These are phyloP conservation scores for Tachysurus vachellii DNA, from an alignment of 2,113 vertebrate species.

Conservation along the genomic window DNA sequence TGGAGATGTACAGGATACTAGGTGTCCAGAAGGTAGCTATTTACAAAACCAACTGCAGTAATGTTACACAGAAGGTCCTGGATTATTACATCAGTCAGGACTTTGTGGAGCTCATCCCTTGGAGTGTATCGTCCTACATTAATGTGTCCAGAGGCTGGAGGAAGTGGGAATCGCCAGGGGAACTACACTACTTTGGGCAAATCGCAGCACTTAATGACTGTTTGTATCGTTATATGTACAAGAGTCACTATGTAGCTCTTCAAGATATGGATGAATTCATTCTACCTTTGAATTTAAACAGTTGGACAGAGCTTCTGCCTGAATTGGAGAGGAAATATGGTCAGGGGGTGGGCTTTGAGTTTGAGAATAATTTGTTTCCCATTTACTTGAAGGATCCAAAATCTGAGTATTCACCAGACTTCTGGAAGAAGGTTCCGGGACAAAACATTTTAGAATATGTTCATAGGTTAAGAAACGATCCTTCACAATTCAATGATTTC, in stretches of 20 bases:
- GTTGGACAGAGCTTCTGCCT: slow-evolving; percentile 68
- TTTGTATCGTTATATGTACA: slow-evolving; percentile 69
- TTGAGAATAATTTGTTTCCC: slow-evolving; percentile 73
- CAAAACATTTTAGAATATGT: slow-evolving; percentile 71
- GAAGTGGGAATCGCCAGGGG: slow-evolving; percentile 46
- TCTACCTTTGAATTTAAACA: slow-evolving; percentile 58
- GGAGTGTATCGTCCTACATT: slow-evolving; percentile 65
- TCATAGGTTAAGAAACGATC: slow-evolving; percentile 46
- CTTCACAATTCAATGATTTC: neutral
- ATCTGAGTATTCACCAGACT: neutral
- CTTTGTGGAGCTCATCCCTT: slow-evolving; percentile 69
- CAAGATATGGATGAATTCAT: slow-evolving; percentile 76
- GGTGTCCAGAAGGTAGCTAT: slow-evolving; percentile 68
- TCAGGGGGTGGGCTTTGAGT: slow-evolving; percentile 58
- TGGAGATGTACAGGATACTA: slow-evolving; percentile 74
- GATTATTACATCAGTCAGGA: slow-evolving; percentile 66
- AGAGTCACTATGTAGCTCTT: slow-evolving; percentile 63
- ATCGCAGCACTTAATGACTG: slow-evolving; percentile 66
- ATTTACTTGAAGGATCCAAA: neutral
- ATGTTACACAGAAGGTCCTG: slow-evolving; percentile 65
- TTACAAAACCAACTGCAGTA: slow-evolving; percentile 73
- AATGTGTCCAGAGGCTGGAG: slow-evolving; percentile 60
- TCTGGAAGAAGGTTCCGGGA: slow-evolving; percentile 64
- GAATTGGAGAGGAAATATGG: slow-evolving; percentile 61
- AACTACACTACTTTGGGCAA: slow-evolving; percentile 68